phyloP scores from a whole-genome alignment of 2,888 invertebrate species.

The Mythimna lalbum region DNA sequence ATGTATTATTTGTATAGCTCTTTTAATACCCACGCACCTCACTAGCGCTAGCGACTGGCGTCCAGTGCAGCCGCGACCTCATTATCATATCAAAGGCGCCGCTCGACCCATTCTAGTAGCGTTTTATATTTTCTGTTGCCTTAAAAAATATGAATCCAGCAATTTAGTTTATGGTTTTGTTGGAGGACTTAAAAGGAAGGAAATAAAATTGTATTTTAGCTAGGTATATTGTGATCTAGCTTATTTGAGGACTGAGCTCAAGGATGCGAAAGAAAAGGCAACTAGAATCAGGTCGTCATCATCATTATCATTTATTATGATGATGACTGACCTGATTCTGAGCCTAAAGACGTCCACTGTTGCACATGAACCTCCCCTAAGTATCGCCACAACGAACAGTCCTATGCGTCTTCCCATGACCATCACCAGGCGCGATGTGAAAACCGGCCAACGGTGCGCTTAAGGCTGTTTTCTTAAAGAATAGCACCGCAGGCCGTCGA shows the following conservation, averaged over 20 bases:
- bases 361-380: too few relatives aligned
- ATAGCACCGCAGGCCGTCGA: too few relatives aligned
- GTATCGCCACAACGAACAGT: too few relatives aligned
- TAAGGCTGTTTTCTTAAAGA: too few relatives aligned
- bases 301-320: too few relatives aligned
- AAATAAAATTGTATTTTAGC: not conserved
- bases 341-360: too few relatives aligned
- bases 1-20: not conserved
- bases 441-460: too few relatives aligned
- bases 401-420: too few relatives aligned
- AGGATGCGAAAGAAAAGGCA: too few relatives aligned
- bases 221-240: not conserved
- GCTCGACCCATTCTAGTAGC: slow-evolving; percentile 45
- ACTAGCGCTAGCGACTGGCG: slow-evolving; percentile 38
- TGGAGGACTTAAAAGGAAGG: not conserved
- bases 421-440: too few relatives aligned
- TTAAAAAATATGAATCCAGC: slow-evolving; percentile 30
- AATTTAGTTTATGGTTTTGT: slow-evolving; percentile 8
- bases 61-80: slow-evolving; percentile 54
- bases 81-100: slow-evolving; percentile 74
- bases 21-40: slow-evolving; percentile 16
- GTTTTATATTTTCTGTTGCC: slow-evolving; percentile 49
- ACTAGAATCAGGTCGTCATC: too few relatives aligned
- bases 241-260: not conserved
- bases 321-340: too few relatives aligned